Evolutionary conservation across 2,888 invertebrate species (phyloP).

Genomic region (Tanypteryx hageni): DNA sequence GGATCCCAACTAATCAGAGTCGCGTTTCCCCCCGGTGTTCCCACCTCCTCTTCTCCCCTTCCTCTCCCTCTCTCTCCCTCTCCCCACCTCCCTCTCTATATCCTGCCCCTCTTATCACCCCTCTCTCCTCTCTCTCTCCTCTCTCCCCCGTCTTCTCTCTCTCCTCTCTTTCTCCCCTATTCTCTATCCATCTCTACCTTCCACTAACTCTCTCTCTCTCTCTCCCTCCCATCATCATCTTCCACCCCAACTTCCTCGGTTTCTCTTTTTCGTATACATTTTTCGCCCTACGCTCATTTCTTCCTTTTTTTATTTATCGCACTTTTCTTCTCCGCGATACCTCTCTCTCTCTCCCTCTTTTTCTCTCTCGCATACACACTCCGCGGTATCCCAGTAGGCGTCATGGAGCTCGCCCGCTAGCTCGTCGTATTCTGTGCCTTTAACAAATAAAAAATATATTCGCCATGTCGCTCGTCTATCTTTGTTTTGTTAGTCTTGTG

Average conservation of each 20-base stretch:
- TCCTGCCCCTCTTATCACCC: not conserved
- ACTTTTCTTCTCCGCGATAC: slow-evolving; percentile 23
- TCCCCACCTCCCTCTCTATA: not conserved
- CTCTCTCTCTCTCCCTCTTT: not conserved
- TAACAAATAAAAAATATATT: too few species aligned
- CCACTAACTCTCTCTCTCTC: not conserved
- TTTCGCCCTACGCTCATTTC: not conserved
- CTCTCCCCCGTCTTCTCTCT: not conserved
- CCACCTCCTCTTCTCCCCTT: not conserved
- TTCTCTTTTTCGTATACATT: slow-evolving; percentile 2
- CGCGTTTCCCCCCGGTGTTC: slow-evolving; percentile 56
- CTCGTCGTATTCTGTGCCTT: too few species aligned
- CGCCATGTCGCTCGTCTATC: too few species aligned
- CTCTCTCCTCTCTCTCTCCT: not conserved
- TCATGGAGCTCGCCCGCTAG: not conserved
- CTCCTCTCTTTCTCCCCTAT: not conserved
- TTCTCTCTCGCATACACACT: too few species aligned
- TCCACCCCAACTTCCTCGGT: slow-evolving; percentile 8
- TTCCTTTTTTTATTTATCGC: slow-evolving; percentile 10
- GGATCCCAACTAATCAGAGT: slow-evolving; percentile 62
- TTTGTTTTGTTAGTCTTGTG: too few species aligned
- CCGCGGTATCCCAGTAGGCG: not conserved
- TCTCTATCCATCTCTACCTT: not conserved
- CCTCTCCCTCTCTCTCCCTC: not conserved
- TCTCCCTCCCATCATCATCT: not conserved